These are phyloP conservation scores for Ammospiza maritima DNA, from an alignment of 2,797 vertebrate genomes.

Conservation along the genomic window DNA sequence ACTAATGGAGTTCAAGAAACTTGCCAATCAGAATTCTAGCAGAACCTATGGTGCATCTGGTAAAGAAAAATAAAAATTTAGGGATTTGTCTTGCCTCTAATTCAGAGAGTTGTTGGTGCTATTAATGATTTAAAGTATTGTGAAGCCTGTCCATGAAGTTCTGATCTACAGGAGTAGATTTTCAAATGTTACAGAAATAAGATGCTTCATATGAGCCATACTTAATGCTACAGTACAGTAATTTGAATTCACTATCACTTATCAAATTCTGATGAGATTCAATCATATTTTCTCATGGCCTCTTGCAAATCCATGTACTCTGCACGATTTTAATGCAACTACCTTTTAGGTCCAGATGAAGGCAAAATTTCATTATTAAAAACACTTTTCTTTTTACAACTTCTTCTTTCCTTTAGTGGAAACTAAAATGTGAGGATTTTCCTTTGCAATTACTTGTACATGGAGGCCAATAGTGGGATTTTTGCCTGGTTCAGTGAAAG, in stretches of 20 bases:
- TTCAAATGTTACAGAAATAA: background rate
- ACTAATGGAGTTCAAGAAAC: constrained; percentile 96
- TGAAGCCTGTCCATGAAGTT: background rate
- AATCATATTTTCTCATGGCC: background rate
- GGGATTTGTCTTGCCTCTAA: background rate
- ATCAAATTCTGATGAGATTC: background rate
- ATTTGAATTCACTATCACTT: background rate
- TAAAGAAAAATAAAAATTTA: constrained; percentile 64
- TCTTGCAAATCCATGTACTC: background rate
- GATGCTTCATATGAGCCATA: background rate
- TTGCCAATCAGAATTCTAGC: constrained; percentile 97
- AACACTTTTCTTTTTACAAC: background rate
- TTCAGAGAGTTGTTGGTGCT: background rate
- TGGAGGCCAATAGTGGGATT: background rate
- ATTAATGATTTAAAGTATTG: background rate
- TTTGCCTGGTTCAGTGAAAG: background rate
- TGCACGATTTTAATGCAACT: background rate
- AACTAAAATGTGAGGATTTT: background rate
- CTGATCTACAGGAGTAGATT: background rate
- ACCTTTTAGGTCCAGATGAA: background rate
- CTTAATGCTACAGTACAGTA: background rate
- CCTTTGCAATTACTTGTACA: background rate
- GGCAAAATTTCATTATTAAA: background rate
- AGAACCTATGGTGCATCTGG: constrained; percentile 88
- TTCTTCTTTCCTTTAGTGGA: background rate